Evolutionary conservation across 2,888 invertebrate genomes (phyloP).

Genomic region (Podotricha telesiphe): DNA sequence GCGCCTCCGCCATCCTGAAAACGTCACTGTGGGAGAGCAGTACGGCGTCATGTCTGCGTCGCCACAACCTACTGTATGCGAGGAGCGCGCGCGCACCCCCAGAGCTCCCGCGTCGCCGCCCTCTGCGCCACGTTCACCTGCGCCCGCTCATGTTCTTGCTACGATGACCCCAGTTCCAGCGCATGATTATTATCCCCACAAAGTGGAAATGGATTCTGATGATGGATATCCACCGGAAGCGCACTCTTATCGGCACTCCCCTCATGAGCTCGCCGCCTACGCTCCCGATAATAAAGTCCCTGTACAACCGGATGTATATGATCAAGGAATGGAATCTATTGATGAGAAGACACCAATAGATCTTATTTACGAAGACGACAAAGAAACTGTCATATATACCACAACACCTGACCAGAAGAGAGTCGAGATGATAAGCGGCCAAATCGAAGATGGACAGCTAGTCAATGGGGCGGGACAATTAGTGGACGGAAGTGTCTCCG

Average conservation of each 20-base stretch:
- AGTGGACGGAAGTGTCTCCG: constrained; percentile 80
- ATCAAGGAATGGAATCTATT: constrained; percentile 78
- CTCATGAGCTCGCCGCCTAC: constrained; percentile 79
- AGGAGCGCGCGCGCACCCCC: constrained; percentile 75
- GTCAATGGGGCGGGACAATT: constrained; percentile 78
- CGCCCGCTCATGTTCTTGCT: constrained; percentile 89
- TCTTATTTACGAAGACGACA: constrained; percentile 92
- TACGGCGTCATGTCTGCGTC: constrained; percentile 77
- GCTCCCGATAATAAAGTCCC: constrained; percentile 84
- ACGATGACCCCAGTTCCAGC: constrained; percentile 96
- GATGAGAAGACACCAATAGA: constrained; percentile 90
- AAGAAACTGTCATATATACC: constrained; percentile 92
- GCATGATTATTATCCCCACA: constrained; percentile 85
- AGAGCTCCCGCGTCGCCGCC: constrained; percentile 78
- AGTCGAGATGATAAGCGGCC: constrained; percentile 90
- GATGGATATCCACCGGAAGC: constrained; percentile 85
- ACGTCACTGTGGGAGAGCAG: constrained; percentile 62
- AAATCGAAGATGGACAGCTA: constrained; percentile 83
- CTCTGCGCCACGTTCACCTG: constrained; percentile 84
- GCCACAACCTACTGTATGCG: constrained; percentile 68
- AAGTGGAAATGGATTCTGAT: constrained; percentile 86
- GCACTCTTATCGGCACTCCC: constrained; percentile 83
- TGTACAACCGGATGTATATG: constrained; percentile 79
- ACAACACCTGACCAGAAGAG: constrained; percentile 91
- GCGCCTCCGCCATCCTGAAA: constrained; percentile 70